Percentiles rank a stretch among this genome's conserved stretches.
Conservation (phyloP, 1,140 invertebrate species). For the Pogonomyrmex barbatus region DNA sequence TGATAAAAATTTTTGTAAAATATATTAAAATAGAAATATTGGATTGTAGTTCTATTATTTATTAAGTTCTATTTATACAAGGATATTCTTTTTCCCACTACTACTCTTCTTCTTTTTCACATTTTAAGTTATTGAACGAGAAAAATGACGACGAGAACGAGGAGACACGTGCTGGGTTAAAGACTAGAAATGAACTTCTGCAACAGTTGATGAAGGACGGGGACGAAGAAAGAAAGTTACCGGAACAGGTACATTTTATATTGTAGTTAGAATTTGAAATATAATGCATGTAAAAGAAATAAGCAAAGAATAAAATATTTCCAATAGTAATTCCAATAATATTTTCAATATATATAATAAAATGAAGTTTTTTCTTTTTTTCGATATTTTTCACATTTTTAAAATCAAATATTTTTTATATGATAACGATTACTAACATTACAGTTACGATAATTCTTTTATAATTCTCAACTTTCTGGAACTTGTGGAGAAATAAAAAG, state of each 20-base stretch:
- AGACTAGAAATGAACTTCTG: constrained; percentile 91
- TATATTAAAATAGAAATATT: too few relatives aligned
- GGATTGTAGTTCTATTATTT: too few relatives aligned
- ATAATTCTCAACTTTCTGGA: too few relatives aligned
- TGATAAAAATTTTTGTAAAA: too few relatives aligned
- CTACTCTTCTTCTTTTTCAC: not conserved
- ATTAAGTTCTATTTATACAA: not conserved
- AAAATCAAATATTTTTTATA: too few relatives aligned
- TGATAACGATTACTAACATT: too few relatives aligned
- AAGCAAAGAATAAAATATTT: not conserved
- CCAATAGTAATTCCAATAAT: not conserved
- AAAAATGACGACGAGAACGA: constrained; percentile 93
- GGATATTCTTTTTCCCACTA: not conserved
- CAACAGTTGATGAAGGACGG: constrained; percentile 92
- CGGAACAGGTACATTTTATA: constrained; percentile 75
- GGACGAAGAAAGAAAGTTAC: constrained; percentile 83
- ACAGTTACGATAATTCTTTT: too few relatives aligned
- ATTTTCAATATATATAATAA: not conserved
- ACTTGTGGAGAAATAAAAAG: too few relatives aligned
- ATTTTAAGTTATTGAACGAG: constrained; percentile 92
- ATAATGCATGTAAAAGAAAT: not conserved
- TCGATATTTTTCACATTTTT: too few relatives aligned
- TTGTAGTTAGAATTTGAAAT: not conserved
- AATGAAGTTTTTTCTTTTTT: not conserved
- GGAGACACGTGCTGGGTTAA: constrained; percentile 87